These are phyloP conservation scores for Drosophila phalerata DNA, from an alignment of 2,888 invertebrate genomes.

Conservation along the genomic window DNA sequence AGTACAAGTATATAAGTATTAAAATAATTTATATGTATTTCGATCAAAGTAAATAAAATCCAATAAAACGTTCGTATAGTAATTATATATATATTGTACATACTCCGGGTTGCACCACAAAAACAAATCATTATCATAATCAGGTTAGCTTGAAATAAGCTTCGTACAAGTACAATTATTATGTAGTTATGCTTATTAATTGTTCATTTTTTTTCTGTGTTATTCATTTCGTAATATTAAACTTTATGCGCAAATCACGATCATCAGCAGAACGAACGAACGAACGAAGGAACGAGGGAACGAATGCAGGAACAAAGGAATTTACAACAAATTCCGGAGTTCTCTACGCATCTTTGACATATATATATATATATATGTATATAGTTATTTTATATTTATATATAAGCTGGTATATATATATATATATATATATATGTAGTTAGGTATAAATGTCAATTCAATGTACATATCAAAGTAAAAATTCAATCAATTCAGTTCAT, in stretches of 20 bases:
- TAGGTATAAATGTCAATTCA: constrained; percentile 65
- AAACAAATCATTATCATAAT: constrained; percentile 76
- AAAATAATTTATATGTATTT: constrained; percentile 53
- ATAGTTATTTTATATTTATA: constrained; percentile 29
- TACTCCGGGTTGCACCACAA: constrained; percentile 77
- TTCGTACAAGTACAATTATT: constrained; percentile 52
- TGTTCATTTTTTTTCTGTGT: constrained; percentile 20
- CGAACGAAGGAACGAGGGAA: constrained; percentile 67
- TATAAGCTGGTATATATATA: constrained; percentile 22
- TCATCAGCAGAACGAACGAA: constrained; percentile 82
- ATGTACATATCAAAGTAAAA: constrained; percentile 75
- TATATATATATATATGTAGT: constrained; percentile 38
- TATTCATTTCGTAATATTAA: constrained; percentile 40
- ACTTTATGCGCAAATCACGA: constrained; percentile 78
- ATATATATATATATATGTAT: constrained; percentile 42
- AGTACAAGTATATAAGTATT: constrained; percentile 66
- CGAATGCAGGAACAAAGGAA: constrained; percentile 35
- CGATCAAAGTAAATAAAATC: constrained; percentile 66
- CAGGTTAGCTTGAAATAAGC: constrained; percentile 62
- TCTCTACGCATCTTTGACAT: constrained; percentile 33
- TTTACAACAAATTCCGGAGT: constrained; percentile 65
- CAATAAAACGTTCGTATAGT: constrained; percentile 72
- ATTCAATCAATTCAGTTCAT: constrained; percentile 75
- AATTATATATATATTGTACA: constrained; percentile 44
- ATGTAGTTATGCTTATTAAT: constrained; percentile 54